Conservation (phyloP, 2,888 invertebrate species). For the Papilio gigon region DNA sequence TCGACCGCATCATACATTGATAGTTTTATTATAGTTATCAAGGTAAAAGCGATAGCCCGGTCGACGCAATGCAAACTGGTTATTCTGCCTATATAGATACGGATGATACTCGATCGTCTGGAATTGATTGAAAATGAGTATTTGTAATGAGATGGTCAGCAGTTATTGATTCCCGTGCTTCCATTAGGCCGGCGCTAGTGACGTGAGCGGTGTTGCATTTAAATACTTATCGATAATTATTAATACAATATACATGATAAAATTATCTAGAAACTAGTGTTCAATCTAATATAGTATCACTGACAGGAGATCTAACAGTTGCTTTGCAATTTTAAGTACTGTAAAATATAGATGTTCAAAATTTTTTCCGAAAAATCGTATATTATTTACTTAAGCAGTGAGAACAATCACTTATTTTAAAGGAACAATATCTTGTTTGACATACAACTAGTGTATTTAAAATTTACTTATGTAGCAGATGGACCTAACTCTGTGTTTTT, state of each 20-base stretch:
- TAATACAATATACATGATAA: too few relatives aligned
- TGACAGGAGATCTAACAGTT: too few relatives aligned
- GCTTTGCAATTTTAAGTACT: too few relatives aligned
- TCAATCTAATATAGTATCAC: background rate
- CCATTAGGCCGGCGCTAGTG: constrained; percentile 59
- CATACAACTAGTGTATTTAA: too few relatives aligned
- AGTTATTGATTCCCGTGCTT: constrained; percentile 78
- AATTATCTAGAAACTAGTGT: background rate
- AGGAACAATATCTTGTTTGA: too few relatives aligned
- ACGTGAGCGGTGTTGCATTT: constrained; percentile 29
- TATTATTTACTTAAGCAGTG: too few relatives aligned
- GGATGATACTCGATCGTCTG: constrained; percentile 48
- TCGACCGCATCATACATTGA: constrained; percentile 66
- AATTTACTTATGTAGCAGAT: too few relatives aligned
- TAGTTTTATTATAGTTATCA: constrained; percentile 66
- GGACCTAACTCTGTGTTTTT: too few relatives aligned
- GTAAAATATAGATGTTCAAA: too few relatives aligned
- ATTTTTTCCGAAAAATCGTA: too few relatives aligned
- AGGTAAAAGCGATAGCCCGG: constrained; percentile 60
- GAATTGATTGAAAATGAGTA: constrained; percentile 70
- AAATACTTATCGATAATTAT: constrained; percentile 30
- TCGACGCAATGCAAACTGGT: constrained; percentile 44
- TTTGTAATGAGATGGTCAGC: constrained; percentile 79
- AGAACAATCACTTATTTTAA: too few relatives aligned
- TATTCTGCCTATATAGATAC: constrained; percentile 46